A percentile compares a stretch with the other conserved stretches of the same genome.
Evolutionary conservation across 1,140 invertebrate species (phyloP).

Genomic region (Aphidius ervi): DNA sequence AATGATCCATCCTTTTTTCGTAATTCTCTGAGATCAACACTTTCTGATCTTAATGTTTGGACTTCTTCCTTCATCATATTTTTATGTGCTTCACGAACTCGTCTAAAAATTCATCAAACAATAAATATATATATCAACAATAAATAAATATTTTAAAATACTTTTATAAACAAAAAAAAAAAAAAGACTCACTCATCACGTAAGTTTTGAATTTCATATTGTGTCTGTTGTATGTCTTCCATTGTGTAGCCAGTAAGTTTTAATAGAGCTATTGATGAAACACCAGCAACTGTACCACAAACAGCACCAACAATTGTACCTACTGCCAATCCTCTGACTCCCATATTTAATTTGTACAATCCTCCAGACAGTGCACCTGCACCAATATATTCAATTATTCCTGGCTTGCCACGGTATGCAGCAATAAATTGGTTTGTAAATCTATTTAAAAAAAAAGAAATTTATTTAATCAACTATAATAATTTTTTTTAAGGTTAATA

Average conservation of each 20-base stretch:
- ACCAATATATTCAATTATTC: conserved; percentile 61
- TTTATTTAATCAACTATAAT: too few relatives aligned
- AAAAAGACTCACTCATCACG: conserved; percentile 12
- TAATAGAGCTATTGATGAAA: conserved; percentile 46
- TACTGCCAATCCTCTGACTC: conserved; percentile 60
- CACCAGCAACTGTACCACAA: conserved; percentile 55
- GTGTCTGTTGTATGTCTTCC: conserved; percentile 55
- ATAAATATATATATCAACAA: conserved; percentile 10
- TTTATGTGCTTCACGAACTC: neutral
- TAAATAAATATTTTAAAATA: neutral
- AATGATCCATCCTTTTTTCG: neutral
- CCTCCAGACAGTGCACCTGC: conserved; percentile 62
- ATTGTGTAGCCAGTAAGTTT: conserved; percentile 53
- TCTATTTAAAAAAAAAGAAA: too few relatives aligned
- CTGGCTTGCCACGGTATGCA: conserved; percentile 62
- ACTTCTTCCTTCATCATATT: neutral
- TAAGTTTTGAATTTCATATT: conserved; percentile 49
- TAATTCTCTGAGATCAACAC: too few relatives aligned
- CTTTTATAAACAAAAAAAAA: neutral
- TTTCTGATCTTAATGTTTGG: neutral
- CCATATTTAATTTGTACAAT: conserved; percentile 61
- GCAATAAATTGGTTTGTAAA: conserved; percentile 58
- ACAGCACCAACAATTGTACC: conserved; percentile 56
- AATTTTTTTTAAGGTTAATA: neutral
- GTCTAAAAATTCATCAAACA: neutral